A percentile compares a stretch with the other conserved stretches of the same genome.
Conservation (phyloP, 2,797 vertebrate genomes). For the Sebastes minor region DNA sequence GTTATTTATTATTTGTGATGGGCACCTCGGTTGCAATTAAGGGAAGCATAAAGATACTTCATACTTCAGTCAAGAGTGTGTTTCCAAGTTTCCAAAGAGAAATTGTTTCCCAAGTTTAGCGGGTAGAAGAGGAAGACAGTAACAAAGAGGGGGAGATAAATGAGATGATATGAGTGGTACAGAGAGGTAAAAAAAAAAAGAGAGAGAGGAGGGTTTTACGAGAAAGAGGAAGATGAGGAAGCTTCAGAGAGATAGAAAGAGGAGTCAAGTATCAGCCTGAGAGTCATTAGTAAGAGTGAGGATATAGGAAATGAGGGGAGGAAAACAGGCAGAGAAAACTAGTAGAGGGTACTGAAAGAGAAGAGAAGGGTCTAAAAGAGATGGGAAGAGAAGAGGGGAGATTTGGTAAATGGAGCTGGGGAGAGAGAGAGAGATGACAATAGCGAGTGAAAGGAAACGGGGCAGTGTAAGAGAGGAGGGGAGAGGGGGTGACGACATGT, state of each 20-base stretch:
- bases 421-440: conserved; percentile 44
- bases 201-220: neutral
- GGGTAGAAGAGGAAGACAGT: neutral
- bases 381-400: conserved; percentile 5
- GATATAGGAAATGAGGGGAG: neutral
- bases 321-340: neutral
- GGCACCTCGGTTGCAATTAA: neutral
- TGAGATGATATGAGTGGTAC: conserved; percentile 4
- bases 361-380: conserved; percentile 2
- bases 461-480: neutral
- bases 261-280: neutral
- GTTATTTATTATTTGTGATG: neutral
- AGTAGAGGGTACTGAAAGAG: neutral
- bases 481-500: conserved; percentile 27
- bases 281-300: conserved; percentile 8
- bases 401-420: conserved; percentile 40
- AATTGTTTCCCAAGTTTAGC: neutral
- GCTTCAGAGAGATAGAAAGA: conserved; percentile 3
- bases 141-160: conserved; percentile 16
- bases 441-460: conserved; percentile 34
- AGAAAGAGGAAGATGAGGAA: neutral
- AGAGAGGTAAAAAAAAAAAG: neutral
- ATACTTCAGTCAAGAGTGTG: neutral
- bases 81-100: neutral
- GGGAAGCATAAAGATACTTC: neutral